phyloP scores from a whole-genome alignment of 2,113 vertebrate genomes.

The Ciconia maguari region DNA sequence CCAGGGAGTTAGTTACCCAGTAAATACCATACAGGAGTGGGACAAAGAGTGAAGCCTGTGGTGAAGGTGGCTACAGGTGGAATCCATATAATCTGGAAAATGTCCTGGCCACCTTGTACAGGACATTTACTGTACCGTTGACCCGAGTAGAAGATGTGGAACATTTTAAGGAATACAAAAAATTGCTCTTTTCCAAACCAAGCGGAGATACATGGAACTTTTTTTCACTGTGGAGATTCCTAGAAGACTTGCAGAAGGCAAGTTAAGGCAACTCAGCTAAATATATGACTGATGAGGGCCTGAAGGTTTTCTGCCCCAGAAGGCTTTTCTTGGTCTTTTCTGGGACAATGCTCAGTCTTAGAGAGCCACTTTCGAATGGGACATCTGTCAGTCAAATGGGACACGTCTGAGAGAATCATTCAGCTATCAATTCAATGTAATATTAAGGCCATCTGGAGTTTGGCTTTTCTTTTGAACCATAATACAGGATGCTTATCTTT shows the following conservation, averaged over 20 bases:
- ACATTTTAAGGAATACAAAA: background rate
- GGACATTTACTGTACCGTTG: background rate
- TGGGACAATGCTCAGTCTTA: background rate
- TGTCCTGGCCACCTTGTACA: background rate
- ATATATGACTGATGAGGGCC: background rate
- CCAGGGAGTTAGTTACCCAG: background rate
- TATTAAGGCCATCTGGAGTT: background rate
- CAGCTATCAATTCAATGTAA: background rate
- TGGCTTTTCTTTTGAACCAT: background rate
- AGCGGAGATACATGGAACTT: fast-evolving
- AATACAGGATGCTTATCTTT: background rate
- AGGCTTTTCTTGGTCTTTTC: background rate
- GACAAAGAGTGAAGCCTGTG: background rate
- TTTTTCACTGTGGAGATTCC: background rate
- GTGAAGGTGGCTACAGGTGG: background rate
- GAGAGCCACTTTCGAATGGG: background rate
- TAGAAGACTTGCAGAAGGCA: background rate
- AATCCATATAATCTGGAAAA: background rate
- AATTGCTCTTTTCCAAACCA: background rate
- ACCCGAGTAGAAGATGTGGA: background rate
- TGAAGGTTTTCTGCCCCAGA: background rate
- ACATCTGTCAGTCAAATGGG: background rate
- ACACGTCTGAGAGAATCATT: background rate
- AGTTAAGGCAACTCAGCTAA: background rate
- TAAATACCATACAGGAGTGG: background rate